Evolutionary conservation across 37 sponge, comb jelly and placozoan species (phyloP).

Genomic region (Mnemiopsis leidyi): DNA sequence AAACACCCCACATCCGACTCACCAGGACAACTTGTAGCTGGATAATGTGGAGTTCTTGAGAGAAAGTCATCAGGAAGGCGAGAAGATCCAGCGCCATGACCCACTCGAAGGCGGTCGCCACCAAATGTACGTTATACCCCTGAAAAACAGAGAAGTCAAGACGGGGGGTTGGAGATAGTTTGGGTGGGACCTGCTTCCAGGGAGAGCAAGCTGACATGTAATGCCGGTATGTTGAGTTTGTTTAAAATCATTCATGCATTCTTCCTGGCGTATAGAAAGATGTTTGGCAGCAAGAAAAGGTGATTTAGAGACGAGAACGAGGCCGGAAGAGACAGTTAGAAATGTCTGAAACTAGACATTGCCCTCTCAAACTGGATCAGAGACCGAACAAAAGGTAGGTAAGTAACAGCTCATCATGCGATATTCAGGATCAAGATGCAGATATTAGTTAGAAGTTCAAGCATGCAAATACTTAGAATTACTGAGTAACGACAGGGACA

Average conservation of each 20-base stretch:
- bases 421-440: no score
- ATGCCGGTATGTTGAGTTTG: neutral
- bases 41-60: slow-evolving; percentile 47
- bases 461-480: no score
- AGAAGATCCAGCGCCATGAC: slow-evolving; percentile 64
- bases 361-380: neutral
- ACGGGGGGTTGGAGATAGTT: neutral
- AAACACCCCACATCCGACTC: no score
- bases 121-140: slow-evolving; percentile 52
- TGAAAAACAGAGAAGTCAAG: neutral
- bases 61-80: slow-evolving; percentile 61
- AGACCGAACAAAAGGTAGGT: no score
- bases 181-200: neutral
- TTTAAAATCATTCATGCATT: neutral
- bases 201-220: neutral
- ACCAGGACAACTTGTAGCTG: slow-evolving; percentile 61
- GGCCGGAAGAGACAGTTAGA: neutral
- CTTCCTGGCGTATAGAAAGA: neutral
- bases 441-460: no score
- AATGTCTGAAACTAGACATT: neutral
- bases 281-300: neutral
- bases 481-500: no score
- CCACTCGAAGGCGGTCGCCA: slow-evolving; percentile 61
- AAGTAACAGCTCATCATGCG: no score
- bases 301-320: neutral